Base-by-base conservation (phyloP, 64 coral and sea anemone species). In the Actinia equina region DNA sequence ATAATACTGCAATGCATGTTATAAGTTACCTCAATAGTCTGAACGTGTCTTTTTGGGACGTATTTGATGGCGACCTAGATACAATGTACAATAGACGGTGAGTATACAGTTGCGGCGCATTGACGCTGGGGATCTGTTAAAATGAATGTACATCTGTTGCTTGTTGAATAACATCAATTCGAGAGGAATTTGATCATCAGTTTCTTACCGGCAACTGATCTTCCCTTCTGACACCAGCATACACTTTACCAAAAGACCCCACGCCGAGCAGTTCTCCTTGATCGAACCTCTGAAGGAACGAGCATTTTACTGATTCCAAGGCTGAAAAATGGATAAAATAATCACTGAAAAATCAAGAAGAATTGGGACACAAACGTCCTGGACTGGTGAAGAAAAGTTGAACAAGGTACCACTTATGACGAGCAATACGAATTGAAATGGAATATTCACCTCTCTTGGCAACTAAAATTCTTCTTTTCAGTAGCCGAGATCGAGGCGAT, bases 51-150 rank as follows among this genome's bases (percentile, higher is more conserved):
- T 49, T 81, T 81, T 49, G 78, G 42, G 78, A 81, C 41, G 78
- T 81, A 81, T 81, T 81, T 81, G 78, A 81, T 81, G 27, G 78
- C 78, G 20, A 81, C 78, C 78, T 81, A 17, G 25, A 41, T 42
- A 4, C 1, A 74, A 74, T 74, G 14, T 74, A 0, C n/a, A 0
- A 74, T 8, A 74, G 20, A 2, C 46, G 3, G 0, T 49, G 46
- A 49, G 46, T 49, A 6, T 49, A 49, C 7, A 49, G 46, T 49
- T 57, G 11, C 11, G 55, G 11, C 30, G 30, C 30, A 37, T 37
- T 57, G 55, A 57, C 15, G 55, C 6, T 8, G 55, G 52, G 52
- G 6, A 57, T 57, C 0, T 57, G 15, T 57, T 57, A 57, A 13
- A 0, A 57, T 57, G 30, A 37, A 37, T 1, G 30, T 37, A 37